Evolutionary conservation across 2,888 invertebrate species (phyloP).

Genomic region (Biston betularia): DNA sequence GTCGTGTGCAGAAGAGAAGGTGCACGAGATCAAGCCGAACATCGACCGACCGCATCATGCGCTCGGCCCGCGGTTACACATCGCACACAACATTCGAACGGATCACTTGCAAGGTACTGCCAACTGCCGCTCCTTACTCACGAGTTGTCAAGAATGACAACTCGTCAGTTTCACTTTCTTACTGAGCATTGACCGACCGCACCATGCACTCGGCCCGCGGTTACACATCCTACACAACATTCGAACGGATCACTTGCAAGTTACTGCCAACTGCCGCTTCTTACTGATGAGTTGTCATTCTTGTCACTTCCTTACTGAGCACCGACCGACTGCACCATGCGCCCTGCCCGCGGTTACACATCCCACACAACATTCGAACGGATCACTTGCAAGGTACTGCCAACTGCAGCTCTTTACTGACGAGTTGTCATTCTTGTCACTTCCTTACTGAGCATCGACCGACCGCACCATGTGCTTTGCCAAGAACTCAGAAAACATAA

Average conservation of each 20-base stretch:
- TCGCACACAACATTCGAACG: conserved; percentile 76
- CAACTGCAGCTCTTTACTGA: conserved; percentile 58
- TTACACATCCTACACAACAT: conserved; percentile 64
- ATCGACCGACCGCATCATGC: conserved; percentile 77
- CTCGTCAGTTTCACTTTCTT: background rate
- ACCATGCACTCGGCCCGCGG: conserved; percentile 76
- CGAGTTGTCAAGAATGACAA: background rate
- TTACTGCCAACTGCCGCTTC: conserved; percentile 59
- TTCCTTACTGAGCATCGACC: conserved; percentile 58
- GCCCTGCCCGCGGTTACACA: conserved; percentile 72
- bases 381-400: conserved; percentile 61
- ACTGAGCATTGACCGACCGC: conserved; percentile 58
- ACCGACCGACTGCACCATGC: conserved; percentile 74
- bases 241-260: conserved; percentile 56
- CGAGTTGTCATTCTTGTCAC: background rate
- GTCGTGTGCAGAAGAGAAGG: conserved; percentile 89
- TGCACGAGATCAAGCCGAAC: conserved; percentile 85
- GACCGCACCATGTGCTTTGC: no score
- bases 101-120: conserved; percentile 74
- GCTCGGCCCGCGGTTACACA: conserved; percentile 73
- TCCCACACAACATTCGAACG: conserved; percentile 51
- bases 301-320: conserved; percentile 37
- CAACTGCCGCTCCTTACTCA: background rate
- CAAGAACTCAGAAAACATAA: no score
- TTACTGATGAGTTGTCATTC: background rate